Percentiles rank a stretch among this genome's conserved stretches.
These are phyloP conservation scores for Lasioglossum baleicum DNA, from an alignment of 1,140 invertebrate genomes.

Conservation along the genomic window DNA sequence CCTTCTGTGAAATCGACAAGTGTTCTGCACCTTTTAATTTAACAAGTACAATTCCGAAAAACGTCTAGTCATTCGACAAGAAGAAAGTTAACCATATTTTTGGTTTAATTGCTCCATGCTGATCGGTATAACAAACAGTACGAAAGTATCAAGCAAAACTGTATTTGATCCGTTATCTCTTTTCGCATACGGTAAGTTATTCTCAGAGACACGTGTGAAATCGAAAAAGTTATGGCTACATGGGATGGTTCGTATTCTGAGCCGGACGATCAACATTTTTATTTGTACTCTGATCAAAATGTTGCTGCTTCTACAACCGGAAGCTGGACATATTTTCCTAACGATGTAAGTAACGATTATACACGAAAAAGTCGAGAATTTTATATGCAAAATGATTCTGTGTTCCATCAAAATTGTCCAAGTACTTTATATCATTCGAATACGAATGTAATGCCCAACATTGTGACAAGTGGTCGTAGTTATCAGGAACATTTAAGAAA, in stretches of 20 bases:
- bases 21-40: neutral
- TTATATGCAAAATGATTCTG: conserved; percentile 47
- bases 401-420: conserved; percentile 35
- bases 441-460: conserved; percentile 32
- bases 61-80: neutral
- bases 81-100: conserved; percentile 25
- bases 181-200: neutral
- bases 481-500: conserved; percentile 40
- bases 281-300: conserved; percentile 61
- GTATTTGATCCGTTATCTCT: neutral
- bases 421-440: conserved; percentile 45
- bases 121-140: neutral
- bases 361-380: conserved; percentile 27
- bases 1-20: neutral
- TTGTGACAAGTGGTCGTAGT: conserved; percentile 4
- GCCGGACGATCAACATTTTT: conserved; percentile 69
- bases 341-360: conserved; percentile 45
- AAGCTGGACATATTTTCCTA: conserved; percentile 8
- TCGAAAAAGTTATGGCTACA: conserved; percentile 69
- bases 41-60: neutral
- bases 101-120: neutral
- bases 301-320: conserved; percentile 15
- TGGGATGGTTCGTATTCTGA: conserved; percentile 76
- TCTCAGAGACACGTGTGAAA: neutral
- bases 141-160: neutral